These are phyloP conservation scores for Cryptops parisi DNA, from an alignment of 2,888 invertebrate species.

Conservation along the genomic window DNA sequence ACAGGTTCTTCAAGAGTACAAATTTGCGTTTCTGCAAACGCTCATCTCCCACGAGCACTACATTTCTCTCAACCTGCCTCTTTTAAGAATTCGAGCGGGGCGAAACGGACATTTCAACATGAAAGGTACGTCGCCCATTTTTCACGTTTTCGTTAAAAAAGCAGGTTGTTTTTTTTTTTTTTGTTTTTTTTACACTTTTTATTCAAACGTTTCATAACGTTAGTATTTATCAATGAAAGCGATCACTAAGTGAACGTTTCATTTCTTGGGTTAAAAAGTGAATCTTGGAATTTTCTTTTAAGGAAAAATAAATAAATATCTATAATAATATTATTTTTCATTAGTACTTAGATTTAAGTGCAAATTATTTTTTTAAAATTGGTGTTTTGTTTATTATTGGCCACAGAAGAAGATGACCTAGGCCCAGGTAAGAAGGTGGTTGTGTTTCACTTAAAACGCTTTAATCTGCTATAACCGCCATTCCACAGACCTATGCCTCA, in stretches of 20 bases:
- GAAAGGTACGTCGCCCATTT: conserved; percentile 16
- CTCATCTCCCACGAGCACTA: conserved; percentile 91
- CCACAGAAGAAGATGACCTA: conserved; percentile 16
- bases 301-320: too few species aligned
- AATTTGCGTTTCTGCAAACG: conserved; percentile 79
- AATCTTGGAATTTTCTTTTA: too few species aligned
- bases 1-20: conserved; percentile 76
- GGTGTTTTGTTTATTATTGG: conserved; percentile 15
- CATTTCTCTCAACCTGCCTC: conserved; percentile 79
- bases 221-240: too few species aligned
- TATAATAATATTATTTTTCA: neutral
- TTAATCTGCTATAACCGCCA: conserved; percentile 3
- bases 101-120: conserved; percentile 10
- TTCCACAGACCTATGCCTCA: too few species aligned
- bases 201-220: too few species aligned
- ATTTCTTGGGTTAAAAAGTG: too few species aligned
- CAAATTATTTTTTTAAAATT: conserved; percentile 5
- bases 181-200: too few species aligned
- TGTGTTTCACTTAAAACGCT: too few species aligned
- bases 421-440: conserved; percentile 15
- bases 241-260: too few species aligned
- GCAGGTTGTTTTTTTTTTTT: too few species aligned
- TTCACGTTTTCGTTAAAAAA: too few species aligned
- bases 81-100: conserved; percentile 35
- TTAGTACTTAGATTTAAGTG: neutral